Percentiles rank a stretch among this genome's conserved stretches.
Conservation (phyloP, 2,113 vertebrate species). For the Bothrops jararaca region DNA sequence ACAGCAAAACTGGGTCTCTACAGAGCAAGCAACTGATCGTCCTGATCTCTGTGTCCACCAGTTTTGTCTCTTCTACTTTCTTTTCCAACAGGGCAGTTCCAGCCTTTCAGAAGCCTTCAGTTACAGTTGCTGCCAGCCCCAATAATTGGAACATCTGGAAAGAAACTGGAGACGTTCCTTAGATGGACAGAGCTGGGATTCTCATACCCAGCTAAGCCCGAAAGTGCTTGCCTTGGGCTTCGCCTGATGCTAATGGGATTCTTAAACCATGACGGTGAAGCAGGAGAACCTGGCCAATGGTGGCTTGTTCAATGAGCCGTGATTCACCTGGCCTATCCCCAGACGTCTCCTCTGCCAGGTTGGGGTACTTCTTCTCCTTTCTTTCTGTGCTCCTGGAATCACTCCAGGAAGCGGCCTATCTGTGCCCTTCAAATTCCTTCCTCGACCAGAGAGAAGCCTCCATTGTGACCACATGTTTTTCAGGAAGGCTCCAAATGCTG, state of each 20-base stretch:
- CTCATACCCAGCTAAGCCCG: neutral
- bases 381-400: neutral
- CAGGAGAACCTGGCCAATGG: neutral
- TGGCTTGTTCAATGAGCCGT: neutral
- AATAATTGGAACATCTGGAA: neutral
- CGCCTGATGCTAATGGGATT: neutral
- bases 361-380: neutral
- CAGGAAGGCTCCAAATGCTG: conserved; percentile 45
- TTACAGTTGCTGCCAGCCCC: neutral
- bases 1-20: too few relatives aligned
- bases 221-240: neutral
- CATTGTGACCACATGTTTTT: neutral
- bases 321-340: too few relatives aligned
- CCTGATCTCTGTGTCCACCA: too few relatives aligned
- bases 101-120: neutral
- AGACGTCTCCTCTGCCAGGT: neutral
- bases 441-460: neutral
- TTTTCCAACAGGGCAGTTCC: neutral
- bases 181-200: neutral
- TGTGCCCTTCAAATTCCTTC: neutral
- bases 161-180: neutral
- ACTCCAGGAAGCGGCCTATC: conserved; percentile 10
- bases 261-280: neutral
- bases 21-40: too few relatives aligned
- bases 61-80: too few relatives aligned